Evolutionary conservation across 1,140 invertebrate species (phyloP).

Genomic region (Hyles vespertilio): DNA sequence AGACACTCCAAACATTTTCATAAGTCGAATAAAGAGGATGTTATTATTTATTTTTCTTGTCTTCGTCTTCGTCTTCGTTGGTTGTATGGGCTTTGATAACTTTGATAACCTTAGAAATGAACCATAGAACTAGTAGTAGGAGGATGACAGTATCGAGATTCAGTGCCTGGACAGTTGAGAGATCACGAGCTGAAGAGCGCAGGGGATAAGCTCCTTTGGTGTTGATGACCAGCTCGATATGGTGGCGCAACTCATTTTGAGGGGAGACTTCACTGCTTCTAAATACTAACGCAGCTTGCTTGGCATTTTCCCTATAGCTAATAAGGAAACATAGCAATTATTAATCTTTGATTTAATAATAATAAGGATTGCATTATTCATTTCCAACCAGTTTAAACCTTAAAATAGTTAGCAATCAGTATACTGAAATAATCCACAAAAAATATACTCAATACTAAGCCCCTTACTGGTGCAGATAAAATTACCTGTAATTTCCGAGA

Average conservation of each 20-base stretch:
- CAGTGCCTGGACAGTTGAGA: conserved; percentile 24
- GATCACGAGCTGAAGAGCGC: conserved; percentile 25
- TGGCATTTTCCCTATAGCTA: conserved; percentile 32
- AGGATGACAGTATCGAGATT: conserved; percentile 31
- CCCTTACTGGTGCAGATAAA: too few species aligned
- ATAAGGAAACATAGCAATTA: background rate
- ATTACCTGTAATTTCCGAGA: conserved; percentile 33
- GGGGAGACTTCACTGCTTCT: conserved; percentile 29
- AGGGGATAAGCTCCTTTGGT: conserved; percentile 39
- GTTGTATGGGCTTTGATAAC: conserved; percentile 27
- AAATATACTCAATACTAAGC: too few species aligned
- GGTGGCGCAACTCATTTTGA: conserved; percentile 33
- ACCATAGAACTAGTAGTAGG: conserved; percentile 30
- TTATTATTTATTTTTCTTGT: conserved; percentile 19
- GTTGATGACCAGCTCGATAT: conserved; percentile 31
- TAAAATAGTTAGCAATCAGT: too few species aligned
- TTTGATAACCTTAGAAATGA: conserved; percentile 35
- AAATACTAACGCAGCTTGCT: conserved; percentile 28
- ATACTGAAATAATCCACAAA: background rate
- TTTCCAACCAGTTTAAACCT: too few species aligned
- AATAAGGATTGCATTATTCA: too few species aligned
- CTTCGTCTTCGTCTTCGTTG: conserved; percentile 4
- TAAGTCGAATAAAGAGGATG: too few species aligned
- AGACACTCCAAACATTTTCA: too few species aligned
- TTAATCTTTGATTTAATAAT: too few species aligned